Base-by-base conservation (phyloP, 2,888 invertebrate species). In the Syritta pipiens region DNA sequence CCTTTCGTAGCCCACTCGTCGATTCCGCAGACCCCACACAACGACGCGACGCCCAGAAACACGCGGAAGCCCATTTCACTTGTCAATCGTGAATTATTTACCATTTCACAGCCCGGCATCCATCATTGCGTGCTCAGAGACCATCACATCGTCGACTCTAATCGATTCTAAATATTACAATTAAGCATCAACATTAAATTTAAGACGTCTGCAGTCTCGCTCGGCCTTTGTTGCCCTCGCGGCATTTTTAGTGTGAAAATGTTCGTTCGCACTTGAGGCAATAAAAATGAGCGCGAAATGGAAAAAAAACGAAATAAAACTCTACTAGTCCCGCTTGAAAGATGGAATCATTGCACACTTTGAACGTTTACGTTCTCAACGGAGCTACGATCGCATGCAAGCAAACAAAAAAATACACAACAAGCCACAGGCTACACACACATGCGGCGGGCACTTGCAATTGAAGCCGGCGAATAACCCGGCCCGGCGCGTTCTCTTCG, bases 151-250 rank as follows among this genome's bases (percentile, higher is more conserved):
- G 19, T 44, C 32, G 24, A 35, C 57, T 69, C 49, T 65, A 71
- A 77, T 65, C 59, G 71, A 49, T 65, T 65, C 63, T 71, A 65
- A 77, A 77, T 68, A 65, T 77, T 53, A 46, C 53, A 77, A 71
- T 77, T 71, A 53, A 65, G 59, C 44, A 37, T 37, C 44, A 59
- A 40, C 51, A 71, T 59, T 59, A 44, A 69, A 76, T 46, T 59
- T 37, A 75, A 14, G n/a, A n/a, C n/a, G n/a, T n/a, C n/a, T n/a
- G n/a, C n/a, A n/a, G n/a, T n/a, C n/a, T n/a, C n/a, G n/a, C n/a
- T n/a, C n/a, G n/a, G n/a, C n/a, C n/a, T n/a, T n/a, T n/a, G n/a
- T n/a, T n/a, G n/a, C n/a, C n/a, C n/a, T n/a, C n/a, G n/a, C n/a
- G n/a, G n/a, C n/a, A n/a, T n/a, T n/a, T n/a, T n/a, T 40, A 42